Conservation (phyloP, 2,888 invertebrate species). For the Tiliacea aurago region DNA sequence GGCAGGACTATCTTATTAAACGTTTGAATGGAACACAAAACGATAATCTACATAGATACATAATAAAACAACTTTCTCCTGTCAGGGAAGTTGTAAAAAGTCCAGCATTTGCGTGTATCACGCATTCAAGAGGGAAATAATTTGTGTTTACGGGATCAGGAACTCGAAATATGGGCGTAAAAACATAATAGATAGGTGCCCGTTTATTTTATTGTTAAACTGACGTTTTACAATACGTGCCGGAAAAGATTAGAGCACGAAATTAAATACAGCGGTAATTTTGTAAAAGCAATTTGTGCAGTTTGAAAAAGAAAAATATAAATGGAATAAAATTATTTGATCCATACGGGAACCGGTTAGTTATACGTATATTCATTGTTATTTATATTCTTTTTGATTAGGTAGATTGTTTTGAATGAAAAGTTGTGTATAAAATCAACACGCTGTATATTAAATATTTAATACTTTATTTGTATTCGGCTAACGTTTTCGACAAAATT, state of each 20-base stretch:
- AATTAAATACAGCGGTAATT: neutral
- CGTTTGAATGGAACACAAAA: constrained; percentile 22
- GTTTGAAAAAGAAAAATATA: neutral
- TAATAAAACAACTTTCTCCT: constrained; percentile 53
- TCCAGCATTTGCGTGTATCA: constrained; percentile 63
- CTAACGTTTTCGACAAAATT: constrained; percentile 55
- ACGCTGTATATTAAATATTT: constrained; percentile 52
- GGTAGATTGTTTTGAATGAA: no score
- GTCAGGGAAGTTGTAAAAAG: constrained; percentile 57
- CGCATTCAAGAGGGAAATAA: constrained; percentile 61
- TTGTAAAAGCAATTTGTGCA: neutral
- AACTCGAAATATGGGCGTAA: constrained; percentile 42
- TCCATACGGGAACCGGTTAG: neutral
- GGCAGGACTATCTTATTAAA: constrained; percentile 25
- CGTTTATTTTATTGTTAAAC: constrained; percentile 12
- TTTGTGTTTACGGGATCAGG: constrained; percentile 51
- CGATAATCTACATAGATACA: constrained; percentile 38
- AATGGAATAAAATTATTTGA: neutral
- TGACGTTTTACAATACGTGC: constrained; percentile 5
- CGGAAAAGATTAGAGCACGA: constrained; percentile 15
- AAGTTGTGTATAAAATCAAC: constrained; percentile 30
- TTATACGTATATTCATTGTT: no score
- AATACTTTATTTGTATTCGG: constrained; percentile 60
- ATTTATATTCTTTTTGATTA: neutral
- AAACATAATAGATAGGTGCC: constrained; percentile 42